Conservation (phyloP, 2,797 vertebrate species). For the Crotalus adamanteus region DNA sequence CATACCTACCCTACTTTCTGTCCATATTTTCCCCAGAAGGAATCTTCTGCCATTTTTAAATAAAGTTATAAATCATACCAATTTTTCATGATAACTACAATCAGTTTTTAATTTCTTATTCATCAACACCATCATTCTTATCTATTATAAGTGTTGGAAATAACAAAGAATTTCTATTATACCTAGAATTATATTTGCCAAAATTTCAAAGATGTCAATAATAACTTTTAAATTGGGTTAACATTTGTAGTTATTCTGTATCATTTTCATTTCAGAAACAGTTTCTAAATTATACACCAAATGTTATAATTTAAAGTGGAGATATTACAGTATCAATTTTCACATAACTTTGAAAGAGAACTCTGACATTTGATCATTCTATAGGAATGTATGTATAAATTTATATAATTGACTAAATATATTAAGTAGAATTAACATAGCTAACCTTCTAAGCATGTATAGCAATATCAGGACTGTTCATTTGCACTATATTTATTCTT, state of each 20-base stretch:
- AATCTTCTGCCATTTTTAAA: not conserved
- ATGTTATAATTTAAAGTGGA: not conserved
- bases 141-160: not conserved
- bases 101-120: not conserved
- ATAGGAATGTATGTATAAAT: not conserved
- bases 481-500: not conserved
- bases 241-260: not conserved
- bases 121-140: not conserved
- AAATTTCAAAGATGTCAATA: not conserved
- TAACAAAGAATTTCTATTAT: not conserved
- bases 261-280: not conserved
- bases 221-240: not conserved
- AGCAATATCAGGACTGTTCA: not conserved
- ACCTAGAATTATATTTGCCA: not conserved
- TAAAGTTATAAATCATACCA: not conserved
- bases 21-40: not conserved
- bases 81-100: not conserved
- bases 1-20: not conserved
- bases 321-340: not conserved
- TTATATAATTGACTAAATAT: not conserved
- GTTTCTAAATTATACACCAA: not conserved
- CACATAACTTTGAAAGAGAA: not conserved
- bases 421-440: not conserved
- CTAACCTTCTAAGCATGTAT: not conserved
- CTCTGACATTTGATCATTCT: not conserved